phyloP scores from a whole-genome alignment of 2,888 invertebrate species.

The Lacanobia wlatinum region DNA sequence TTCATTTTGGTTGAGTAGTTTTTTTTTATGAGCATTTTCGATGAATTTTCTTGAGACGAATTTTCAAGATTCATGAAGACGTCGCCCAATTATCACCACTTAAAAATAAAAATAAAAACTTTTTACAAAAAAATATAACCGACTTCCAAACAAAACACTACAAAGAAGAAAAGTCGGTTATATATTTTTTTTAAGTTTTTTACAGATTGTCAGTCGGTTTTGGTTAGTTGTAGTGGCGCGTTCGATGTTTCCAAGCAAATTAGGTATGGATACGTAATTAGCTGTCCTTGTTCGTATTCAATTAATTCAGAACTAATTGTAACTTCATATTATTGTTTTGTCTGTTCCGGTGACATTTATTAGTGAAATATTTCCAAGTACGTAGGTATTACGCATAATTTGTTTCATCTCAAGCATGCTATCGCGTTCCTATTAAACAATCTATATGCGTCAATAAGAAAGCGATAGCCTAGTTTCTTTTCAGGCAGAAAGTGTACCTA shows the following conservation, averaged over 20 bases:
- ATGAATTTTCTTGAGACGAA: too few relatives aligned
- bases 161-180: too few relatives aligned
- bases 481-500: not conserved
- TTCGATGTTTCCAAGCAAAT: not conserved
- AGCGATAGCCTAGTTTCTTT: conserved; percentile 50
- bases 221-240: not conserved
- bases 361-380: not conserved
- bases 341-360: not conserved
- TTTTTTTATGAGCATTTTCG: too few relatives aligned
- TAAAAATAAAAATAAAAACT: too few relatives aligned
- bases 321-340: not conserved
- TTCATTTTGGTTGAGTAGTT: too few relatives aligned
- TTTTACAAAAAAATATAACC: too few relatives aligned
- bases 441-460: conserved; percentile 29
- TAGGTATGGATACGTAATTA: not conserved
- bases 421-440: conserved; percentile 27
- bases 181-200: too few relatives aligned
- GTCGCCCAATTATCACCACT: too few relatives aligned
- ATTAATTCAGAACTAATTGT: too few relatives aligned
- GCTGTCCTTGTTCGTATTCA: too few relatives aligned
- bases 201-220: not conserved
- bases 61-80: too few relatives aligned
- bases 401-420: conserved; percentile 5
- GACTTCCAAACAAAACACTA: too few relatives aligned
- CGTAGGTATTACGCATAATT: not conserved